Evolutionary conservation across 2,113 vertebrate species (phyloP).

Genomic region (Dicrurus megarhynchus): DNA sequence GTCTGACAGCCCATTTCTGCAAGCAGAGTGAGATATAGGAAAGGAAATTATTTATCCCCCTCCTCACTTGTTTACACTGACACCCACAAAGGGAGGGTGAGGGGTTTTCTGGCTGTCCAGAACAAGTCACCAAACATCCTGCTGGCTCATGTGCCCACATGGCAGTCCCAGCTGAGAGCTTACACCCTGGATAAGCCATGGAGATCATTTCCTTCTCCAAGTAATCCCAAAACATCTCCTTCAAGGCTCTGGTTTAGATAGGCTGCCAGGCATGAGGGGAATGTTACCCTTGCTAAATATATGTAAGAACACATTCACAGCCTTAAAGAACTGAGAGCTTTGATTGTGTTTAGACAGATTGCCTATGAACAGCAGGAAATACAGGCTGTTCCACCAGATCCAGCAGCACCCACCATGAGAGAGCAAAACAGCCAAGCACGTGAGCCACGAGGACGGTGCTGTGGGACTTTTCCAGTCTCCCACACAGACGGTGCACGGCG

Average conservation of each 20-base stretch:
- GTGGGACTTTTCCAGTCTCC: slow-evolving; percentile 75
- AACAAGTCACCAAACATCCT: background rate
- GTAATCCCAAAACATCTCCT: background rate
- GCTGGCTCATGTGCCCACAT: background rate
- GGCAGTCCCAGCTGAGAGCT: background rate
- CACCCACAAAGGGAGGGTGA: background rate
- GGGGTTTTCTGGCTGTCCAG: background rate
- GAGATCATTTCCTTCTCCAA: background rate
- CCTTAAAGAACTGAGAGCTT: background rate
- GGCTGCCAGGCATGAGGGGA: background rate
- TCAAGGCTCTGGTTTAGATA: background rate
- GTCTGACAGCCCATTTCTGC: slow-evolving; percentile 81
- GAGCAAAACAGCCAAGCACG: slow-evolving; percentile 73
- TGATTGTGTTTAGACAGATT: background rate
- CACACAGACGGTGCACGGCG: slow-evolving; percentile 65
- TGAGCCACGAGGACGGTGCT: slow-evolving; percentile 72
- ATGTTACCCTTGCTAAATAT: background rate
- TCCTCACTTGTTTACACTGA: background rate
- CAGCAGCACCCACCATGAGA: slow-evolving; percentile 60
- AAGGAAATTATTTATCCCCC: background rate
- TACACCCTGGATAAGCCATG: background rate
- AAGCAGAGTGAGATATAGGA: too few relatives aligned
- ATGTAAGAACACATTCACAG: background rate
- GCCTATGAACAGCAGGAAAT: background rate
- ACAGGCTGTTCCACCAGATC: background rate